These are phyloP conservation scores for Nyctibius bracteatus DNA, from an alignment of 2,113 vertebrate genomes.

Conservation along the genomic window DNA sequence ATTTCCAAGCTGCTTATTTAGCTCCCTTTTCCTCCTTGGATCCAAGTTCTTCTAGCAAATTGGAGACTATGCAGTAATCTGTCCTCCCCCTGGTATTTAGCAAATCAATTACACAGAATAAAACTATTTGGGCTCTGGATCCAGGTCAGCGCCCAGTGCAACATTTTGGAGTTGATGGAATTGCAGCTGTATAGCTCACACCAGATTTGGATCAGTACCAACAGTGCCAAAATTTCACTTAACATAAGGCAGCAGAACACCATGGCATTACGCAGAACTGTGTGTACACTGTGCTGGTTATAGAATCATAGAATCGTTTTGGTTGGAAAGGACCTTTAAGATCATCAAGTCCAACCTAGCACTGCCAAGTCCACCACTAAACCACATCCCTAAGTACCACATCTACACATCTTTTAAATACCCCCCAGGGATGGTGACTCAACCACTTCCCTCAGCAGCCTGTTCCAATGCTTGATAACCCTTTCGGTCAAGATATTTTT, in stretches of 20 bases:
- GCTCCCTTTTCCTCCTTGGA: background rate
- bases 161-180: background rate
- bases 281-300: background rate
- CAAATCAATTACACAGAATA: background rate
- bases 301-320: no score
- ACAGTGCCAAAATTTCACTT: background rate
- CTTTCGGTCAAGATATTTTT: no score
- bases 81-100: rapidly evolving
- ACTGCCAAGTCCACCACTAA: no score
- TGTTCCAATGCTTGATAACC: no score
- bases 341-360: no score
- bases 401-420: no score
- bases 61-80: background rate
- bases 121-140: background rate
- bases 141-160: background rate
- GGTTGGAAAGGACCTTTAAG: no score
- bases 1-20: background rate
- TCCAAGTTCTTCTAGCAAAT: background rate
- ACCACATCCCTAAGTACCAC: no score
- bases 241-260: background rate
- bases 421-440: no score
- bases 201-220: rapidly evolving
- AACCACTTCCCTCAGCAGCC: no score
- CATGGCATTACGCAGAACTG: background rate
- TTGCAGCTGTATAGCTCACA: background rate